Base-by-base conservation (phyloP, 23 tunicate species). In the Botrylloides violaceus region DNA sequence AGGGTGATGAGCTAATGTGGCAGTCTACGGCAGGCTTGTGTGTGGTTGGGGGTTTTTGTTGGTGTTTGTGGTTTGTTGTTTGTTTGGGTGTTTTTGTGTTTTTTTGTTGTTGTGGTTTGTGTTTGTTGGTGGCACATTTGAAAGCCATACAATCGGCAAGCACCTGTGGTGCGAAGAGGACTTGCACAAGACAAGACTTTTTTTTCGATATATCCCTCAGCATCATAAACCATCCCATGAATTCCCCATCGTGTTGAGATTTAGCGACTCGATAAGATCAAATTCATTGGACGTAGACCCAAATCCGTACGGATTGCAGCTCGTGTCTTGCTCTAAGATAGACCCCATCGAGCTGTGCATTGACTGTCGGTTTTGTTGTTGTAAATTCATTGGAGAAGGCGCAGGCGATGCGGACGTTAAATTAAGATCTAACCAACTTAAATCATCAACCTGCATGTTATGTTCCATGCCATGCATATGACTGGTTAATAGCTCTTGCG, bases 341-440 rank as follows among this genome's bases (percentile, higher is more conserved):
- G 74, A 39, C 58, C 77, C 75, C 58, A 56, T 32, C 62, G 76
- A 78, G 50, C 82, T 66, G 62, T 78, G 82, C 56, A 58, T 70
- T 4, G 74, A 78, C 62, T 61, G 56, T 66, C 59, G 61, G 35
- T 72, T 48, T 38, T 70, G 82, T 63, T 55, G 26, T 63, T 66
- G 57, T 62, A 47, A 66, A 62, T 56, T 66, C 77, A 72, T 37
- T 22, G 94, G 94, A 0, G 94, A 79, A 21, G 83, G 92, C 0
- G 65, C 77, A 32, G 65, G 81, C 15, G 48, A 73, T 1, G 94
- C 80, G 2, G 94, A 75, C 29, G 65, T 80, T 22, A 85, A 76
- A 37, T 72, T 85, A 26, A 85, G 60, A 50, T 85, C 94, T 3
- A 85, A 71, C 94, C 94, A 85, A 6, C 75, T 75, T 21, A 85